A percentile compares a stretch with the other conserved stretches of the same genome.
Evolutionary conservation across 2,888 invertebrate species (phyloP).

Genomic region (Drosophila nr. medialis): DNA sequence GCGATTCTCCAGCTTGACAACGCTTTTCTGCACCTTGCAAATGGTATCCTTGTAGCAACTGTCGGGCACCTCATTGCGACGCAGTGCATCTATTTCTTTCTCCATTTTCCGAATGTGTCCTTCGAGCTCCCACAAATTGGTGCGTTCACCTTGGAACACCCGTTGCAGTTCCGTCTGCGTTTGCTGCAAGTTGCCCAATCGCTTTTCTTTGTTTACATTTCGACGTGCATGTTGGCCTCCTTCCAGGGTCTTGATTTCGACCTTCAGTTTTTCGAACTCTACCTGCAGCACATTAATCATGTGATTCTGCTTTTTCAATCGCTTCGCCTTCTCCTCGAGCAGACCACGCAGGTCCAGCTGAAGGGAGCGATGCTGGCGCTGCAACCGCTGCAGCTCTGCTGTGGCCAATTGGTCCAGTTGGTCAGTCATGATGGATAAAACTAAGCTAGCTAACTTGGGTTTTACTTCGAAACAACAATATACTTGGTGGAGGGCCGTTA

Average conservation of each 20-base stretch:
- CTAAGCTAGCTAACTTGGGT: neutral
- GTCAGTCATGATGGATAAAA: slow-evolving; percentile 84
- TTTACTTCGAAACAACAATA: slow-evolving; percentile 13
- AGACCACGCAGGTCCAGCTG: slow-evolving; percentile 80
- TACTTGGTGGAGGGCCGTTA: slow-evolving; percentile 14
- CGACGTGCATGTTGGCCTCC: slow-evolving; percentile 82
- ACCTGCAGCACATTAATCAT: slow-evolving; percentile 82
- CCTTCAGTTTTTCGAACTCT: slow-evolving; percentile 81
- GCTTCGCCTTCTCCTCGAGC: slow-evolving; percentile 82
- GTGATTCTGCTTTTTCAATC: slow-evolving; percentile 82
- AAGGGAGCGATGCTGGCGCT: slow-evolving; percentile 86
- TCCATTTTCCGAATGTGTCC: slow-evolving; percentile 85
- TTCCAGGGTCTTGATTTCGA: slow-evolving; percentile 79
- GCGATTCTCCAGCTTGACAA: slow-evolving; percentile 90
- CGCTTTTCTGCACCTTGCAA: slow-evolving; percentile 84
- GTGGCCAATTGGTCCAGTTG: slow-evolving; percentile 92
- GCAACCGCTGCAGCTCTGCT: slow-evolving; percentile 90
- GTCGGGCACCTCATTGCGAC: slow-evolving; percentile 85
- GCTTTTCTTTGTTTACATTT: slow-evolving; percentile 79
- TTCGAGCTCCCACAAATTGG: slow-evolving; percentile 85
- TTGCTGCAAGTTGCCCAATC: slow-evolving; percentile 68
- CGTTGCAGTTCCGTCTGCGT: slow-evolving; percentile 74
- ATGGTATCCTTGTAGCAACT: slow-evolving; percentile 85
- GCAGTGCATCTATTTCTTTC: slow-evolving; percentile 82
- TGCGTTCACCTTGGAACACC: slow-evolving; percentile 78